Base-by-base conservation (phyloP, 2,113 vertebrate genomes). In the Oryzias woworae region DNA sequence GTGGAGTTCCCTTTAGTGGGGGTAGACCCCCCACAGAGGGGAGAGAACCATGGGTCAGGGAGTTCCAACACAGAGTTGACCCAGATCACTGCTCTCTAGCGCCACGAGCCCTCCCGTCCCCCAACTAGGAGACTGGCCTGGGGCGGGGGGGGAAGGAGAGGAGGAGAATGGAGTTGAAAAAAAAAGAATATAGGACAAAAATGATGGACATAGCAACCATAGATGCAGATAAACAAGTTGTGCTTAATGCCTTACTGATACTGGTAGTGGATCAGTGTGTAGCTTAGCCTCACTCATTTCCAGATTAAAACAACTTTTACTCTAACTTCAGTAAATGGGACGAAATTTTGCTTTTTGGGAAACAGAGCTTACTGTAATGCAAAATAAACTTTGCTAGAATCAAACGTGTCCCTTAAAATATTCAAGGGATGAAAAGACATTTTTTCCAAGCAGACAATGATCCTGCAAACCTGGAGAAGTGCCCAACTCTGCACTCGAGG, bases 61-160 rank as follows among this genome's bases (percentile, higher is more conserved):
- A 97, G 93, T 62, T 96, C 96, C 67, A 98, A 96, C 26, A 95
- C 95, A 16, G 97, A 98, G 84, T 87, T 98, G 17, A 98, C 96
- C 31, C 96, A 98, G 88, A 97, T 98, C 62, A 98, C 95, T 0
- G 94, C 94, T 50, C 94, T 98, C 90, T 98, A 95, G 91, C 89
- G 74, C 68, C 80, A 84, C 80, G 80, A 75, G 52, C 87, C 89
- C 87, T 86, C 80, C 82, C 74, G 59, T 57, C 81, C 79, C 24
- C 77, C 75, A 49, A 80, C 64, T 1, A 80, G 85, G 65, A 82
- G 83, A 71, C 76, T 88, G 50, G 87, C 86, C 28, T 87, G 87
- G 89, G 85, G 82, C 55, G 85, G 82, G 82, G 87, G 75, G 86
- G 88, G 80, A n/a, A 51, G 75, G 51, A 22, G 75, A 85, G 4